These are phyloP conservation scores for Mormyrus proboscirostris DNA, from an alignment of 2,797 vertebrate species.

Conservation along the genomic window DNA sequence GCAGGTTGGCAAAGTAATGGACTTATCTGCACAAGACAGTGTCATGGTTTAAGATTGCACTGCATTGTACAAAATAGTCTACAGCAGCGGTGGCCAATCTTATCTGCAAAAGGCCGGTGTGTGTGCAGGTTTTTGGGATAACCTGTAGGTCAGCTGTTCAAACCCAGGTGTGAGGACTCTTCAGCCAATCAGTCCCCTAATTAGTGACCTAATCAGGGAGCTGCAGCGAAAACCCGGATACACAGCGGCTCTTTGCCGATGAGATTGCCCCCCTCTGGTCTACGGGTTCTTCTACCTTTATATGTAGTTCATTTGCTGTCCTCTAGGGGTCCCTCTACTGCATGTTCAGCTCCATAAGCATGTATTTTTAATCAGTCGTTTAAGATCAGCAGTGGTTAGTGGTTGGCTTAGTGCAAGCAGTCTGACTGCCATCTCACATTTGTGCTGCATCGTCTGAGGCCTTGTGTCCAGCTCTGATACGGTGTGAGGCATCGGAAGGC, in stretches of 20 bases:
- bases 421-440: not conserved
- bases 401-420: not conserved
- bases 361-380: conserved; percentile 40
- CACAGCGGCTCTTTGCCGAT: no score
- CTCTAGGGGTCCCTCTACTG: not conserved
- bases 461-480: not conserved
- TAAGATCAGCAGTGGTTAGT: conserved; percentile 35
- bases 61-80: not conserved
- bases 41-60: not conserved
- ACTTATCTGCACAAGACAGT: not conserved
- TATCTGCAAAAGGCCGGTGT: no score
- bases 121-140: no score
- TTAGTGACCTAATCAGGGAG: no score
- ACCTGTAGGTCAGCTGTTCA: no score
- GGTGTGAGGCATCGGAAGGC: not conserved
- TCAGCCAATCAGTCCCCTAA: no score
- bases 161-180: no score
- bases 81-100: not conserved
- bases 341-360: not conserved
- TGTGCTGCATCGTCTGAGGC: not conserved
- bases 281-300: not conserved
- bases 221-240: no score
- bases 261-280: not conserved
- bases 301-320: not conserved
- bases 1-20: not conserved